These are phyloP conservation scores for Smittia aterrima DNA, from an alignment of 2,888 invertebrate genomes.

Conservation along the genomic window DNA sequence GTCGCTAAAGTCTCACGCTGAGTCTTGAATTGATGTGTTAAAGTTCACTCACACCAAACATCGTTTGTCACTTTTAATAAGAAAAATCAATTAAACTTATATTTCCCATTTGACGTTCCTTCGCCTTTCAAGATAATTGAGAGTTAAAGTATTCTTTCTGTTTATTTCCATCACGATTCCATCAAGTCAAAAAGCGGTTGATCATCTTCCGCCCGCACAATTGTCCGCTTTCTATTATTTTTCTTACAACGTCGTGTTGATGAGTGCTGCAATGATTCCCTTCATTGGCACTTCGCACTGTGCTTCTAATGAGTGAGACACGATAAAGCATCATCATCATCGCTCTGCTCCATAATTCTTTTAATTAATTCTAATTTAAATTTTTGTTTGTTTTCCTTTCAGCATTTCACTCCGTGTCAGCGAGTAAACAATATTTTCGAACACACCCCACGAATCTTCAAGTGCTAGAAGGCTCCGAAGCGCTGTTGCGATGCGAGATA, in stretches of 20 bases:
- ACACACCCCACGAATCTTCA: slow-evolving; percentile 72
- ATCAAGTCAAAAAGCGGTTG: background rate
- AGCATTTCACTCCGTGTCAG: slow-evolving; percentile 43
- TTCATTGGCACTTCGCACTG: background rate
- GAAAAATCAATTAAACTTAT: slow-evolving; percentile 29
- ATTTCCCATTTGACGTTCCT: background rate
- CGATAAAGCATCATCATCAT: slow-evolving; percentile 36
- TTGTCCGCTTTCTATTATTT: background rate
- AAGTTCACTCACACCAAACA: slow-evolving; percentile 34
- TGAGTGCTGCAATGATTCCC: background rate
- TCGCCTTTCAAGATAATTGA: slow-evolving; percentile 22
- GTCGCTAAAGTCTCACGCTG: slow-evolving; percentile 30
- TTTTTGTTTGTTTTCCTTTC: background rate
- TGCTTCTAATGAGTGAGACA: slow-evolving; percentile 32
- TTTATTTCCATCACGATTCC: slow-evolving; percentile 1
- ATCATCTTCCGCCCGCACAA: slow-evolving; percentile 40
- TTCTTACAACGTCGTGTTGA: background rate
- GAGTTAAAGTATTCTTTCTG: slow-evolving; percentile 16
- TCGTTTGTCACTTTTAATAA: slow-evolving; percentile 20
- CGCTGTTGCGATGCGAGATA: slow-evolving; percentile 80
- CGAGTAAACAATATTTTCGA: slow-evolving; percentile 77
- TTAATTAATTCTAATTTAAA: slow-evolving; percentile 40
- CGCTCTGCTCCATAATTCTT: slow-evolving; percentile 20
- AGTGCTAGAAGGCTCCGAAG: slow-evolving; percentile 80
- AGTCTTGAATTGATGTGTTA: slow-evolving; percentile 19